Percentiles rank a stretch among this genome's conserved stretches.
These are phyloP conservation scores for Pteropus rufus DNA, from an alignment of 2,797 vertebrate genomes.

Conservation along the genomic window DNA sequence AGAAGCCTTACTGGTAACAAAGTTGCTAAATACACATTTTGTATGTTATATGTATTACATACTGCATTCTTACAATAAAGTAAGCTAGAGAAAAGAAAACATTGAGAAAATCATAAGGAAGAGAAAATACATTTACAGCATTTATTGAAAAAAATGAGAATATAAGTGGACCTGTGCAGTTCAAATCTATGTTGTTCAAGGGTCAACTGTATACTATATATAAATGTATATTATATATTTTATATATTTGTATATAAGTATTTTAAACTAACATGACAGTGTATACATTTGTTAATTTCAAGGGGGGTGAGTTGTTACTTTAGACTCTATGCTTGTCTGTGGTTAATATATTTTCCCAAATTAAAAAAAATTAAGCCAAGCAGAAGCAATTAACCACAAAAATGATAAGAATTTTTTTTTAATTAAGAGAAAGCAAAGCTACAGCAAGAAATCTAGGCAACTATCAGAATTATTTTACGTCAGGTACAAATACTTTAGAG, in stretches of 20 bases:
- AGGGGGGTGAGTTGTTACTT: not conserved
- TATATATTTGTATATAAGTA: not conserved
- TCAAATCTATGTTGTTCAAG: not conserved
- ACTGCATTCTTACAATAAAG: not conserved
- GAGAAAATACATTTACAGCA: not conserved
- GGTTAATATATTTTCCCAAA: not conserved
- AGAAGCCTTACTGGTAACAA: not conserved
- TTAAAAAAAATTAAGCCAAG: not conserved
- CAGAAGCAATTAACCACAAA: not conserved
- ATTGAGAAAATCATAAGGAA: not conserved
- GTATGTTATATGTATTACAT: not conserved
- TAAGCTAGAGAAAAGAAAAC: not conserved
- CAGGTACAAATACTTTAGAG: not conserved
- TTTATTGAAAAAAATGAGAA: not conserved
- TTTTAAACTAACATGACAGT: not conserved
- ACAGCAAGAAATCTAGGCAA: not conserved
- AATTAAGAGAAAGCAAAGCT: not conserved
- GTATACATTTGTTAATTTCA: not conserved
- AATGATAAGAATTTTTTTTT: not conserved
- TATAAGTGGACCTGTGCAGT: not conserved
- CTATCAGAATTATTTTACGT: constrained; percentile 2
- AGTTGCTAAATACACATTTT: not conserved
- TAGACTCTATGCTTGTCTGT: not conserved
- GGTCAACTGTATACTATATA: not conserved
- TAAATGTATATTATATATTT: not conserved